Percentiles rank a stretch among this genome's conserved stretches.
phyloP scores from a whole-genome alignment of 2,888 invertebrate genomes.

The Crematogaster levior region DNA sequence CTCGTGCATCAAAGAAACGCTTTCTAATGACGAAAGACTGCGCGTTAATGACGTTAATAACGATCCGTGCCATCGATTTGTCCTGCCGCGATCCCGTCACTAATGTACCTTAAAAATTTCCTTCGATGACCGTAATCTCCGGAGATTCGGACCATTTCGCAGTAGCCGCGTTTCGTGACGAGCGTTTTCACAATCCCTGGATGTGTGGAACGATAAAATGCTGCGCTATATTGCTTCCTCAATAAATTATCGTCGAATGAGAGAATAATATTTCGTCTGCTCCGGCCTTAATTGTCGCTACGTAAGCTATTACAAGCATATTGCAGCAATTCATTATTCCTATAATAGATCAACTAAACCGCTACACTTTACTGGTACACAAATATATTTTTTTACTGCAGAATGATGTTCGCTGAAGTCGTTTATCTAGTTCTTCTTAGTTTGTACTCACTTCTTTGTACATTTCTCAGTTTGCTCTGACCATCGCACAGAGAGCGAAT shows the following conservation, averaged over 20 bases:
- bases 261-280: constrained; percentile 44
- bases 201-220: constrained; percentile 23
- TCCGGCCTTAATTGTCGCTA: constrained; percentile 44
- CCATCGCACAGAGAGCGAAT: neutral
- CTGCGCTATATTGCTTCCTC: constrained; percentile 21
- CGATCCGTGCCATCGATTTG: constrained; percentile 54
- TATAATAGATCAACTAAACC: neutral
- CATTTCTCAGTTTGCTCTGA: neutral
- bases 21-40: constrained; percentile 69
- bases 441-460: neutral
- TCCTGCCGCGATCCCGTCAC: constrained; percentile 37
- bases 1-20: constrained; percentile 61
- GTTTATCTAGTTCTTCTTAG: neutral
- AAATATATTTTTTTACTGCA: constrained; percentile 9
- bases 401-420: neutral
- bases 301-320: constrained; percentile 28
- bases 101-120: constrained; percentile 50
- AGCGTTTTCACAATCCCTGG: constrained; percentile 49
- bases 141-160: constrained; percentile 48
- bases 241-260: constrained; percentile 45
- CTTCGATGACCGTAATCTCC: constrained; percentile 37
- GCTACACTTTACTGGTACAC: neutral
- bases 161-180: constrained; percentile 25
- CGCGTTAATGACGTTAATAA: constrained; percentile 41
- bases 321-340: constrained; percentile 15